phyloP scores from a whole-genome alignment of 2,888 invertebrate genomes.

The Campopleginae sp. region DNA sequence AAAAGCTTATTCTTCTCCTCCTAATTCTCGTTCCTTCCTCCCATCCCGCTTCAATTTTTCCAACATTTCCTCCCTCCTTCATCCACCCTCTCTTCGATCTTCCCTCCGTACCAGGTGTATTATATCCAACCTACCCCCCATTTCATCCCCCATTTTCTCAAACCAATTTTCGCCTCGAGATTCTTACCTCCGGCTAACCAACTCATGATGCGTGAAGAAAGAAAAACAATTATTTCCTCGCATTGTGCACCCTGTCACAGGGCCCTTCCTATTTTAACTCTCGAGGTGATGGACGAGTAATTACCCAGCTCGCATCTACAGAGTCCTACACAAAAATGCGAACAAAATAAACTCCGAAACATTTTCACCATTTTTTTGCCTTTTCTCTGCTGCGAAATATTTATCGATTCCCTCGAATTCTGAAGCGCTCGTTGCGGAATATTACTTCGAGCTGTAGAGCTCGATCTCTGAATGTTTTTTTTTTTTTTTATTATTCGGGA shows the following conservation, averaged over 20 bases:
- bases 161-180: slow-evolving; percentile 58
- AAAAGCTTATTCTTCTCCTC: slow-evolving; percentile 15
- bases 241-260: slow-evolving; percentile 28
- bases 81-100: neutral
- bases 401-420: neutral
- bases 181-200: slow-evolving; percentile 42
- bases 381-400: neutral
- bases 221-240: neutral
- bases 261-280: neutral
- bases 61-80: neutral
- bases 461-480: neutral
- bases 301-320: neutral
- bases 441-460: neutral
- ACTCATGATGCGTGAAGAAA: slow-evolving; percentile 22
- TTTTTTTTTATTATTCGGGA: neutral
- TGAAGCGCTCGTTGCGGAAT: neutral
- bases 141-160: slow-evolving; percentile 44
- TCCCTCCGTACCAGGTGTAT: slow-evolving; percentile 10
- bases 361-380: neutral
- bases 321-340: too few species aligned
- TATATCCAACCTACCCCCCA: slow-evolving; percentile 41
- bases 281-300: slow-evolving; percentile 22
- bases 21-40: neutral
- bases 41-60: neutral
- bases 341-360: neutral